Evolutionary conservation across 2,888 invertebrate species (phyloP), one percentile per base, ranked within the genome.

Genomic region (Apoda limacodes): DNA sequence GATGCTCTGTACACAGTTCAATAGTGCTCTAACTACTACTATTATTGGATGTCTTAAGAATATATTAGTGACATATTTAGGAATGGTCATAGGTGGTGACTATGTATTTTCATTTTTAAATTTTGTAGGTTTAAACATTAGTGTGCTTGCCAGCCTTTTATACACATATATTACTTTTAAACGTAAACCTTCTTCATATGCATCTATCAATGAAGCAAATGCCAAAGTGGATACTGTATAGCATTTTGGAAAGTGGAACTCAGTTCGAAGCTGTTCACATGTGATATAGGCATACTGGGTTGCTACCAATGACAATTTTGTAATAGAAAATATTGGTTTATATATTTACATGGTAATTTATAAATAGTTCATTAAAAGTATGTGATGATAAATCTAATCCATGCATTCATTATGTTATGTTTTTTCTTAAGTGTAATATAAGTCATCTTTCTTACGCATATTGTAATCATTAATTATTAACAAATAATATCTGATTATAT

Each of bases 21-120:
- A 99, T 70, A 98, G 98, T 34, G 98, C 99, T n/a, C 82, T 99
- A 26, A 99, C 99, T 0, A 99, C 99, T 1, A 97, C 98, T 4
- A 97, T 99, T 37, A 94, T 99, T 44, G 99, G 99, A 4, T 98
- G 98, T 56, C 83, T 99, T 32, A 99, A 99, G 82, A 99, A 99
- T 75, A 92, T 99, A 47, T 86, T 95, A 47, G 93, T 99, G 3
- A 99, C 99, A 1, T 99, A 99, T 72, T 82, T 96, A 42, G 98
- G 98, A 14, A 99, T 99, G 98, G 87, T 97, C 23, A 92, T 98
- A 34, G 98, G 98, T 24, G 98, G 98, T 9, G 99, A 99, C 69
- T 99, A 99, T 70, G 87, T 97, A 37, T 99, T 97, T 68, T 90
- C 93, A 2, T 89, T 89, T 88, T 82, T 92, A 19, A 99, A 99